Percentiles rank a stretch among this genome's conserved stretches.
Evolutionary conservation across 2,888 invertebrate species (phyloP).

Genomic region (Calephelis perditalis): DNA sequence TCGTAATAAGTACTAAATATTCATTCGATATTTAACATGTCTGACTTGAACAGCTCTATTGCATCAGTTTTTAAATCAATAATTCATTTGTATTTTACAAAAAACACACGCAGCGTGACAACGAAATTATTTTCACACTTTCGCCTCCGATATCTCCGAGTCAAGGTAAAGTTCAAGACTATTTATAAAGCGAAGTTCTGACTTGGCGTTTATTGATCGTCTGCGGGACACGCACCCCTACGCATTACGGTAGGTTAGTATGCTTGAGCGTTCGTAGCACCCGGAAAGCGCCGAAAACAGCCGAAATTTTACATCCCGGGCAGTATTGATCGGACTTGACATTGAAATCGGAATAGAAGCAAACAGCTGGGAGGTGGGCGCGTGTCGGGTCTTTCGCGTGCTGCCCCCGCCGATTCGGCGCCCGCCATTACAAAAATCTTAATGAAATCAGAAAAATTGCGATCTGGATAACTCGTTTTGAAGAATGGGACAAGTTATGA

Average conservation of each 20-base stretch:
- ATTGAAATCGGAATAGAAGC: constrained; percentile 74
- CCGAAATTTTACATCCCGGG: constrained; percentile 75
- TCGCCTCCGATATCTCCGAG: constrained; percentile 55
- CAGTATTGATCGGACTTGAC: constrained; percentile 77
- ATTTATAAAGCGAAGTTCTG: constrained; percentile 71
- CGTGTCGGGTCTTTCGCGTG: constrained; percentile 57
- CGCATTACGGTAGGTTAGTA: constrained; percentile 77
- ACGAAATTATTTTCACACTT: constrained; percentile 52
- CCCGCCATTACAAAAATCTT: constrained; percentile 25
- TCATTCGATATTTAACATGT: no score
- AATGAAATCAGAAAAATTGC: no score
- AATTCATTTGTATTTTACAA: constrained; percentile 5
- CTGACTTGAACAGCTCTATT: no score
- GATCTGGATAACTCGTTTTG: no score
- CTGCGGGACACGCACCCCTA: constrained; percentile 62
- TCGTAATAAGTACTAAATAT: no score
- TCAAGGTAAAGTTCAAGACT: constrained; percentile 75
- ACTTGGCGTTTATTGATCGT: constrained; percentile 69
- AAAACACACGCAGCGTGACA: constrained; percentile 27
- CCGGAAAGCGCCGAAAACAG: constrained; percentile 68
- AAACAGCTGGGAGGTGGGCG: constrained; percentile 71
- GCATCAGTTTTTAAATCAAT: neutral
- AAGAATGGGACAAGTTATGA: no score
- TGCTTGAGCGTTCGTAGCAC: constrained; percentile 59
- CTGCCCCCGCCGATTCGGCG: constrained; percentile 42